Evolutionary conservation across 2,888 invertebrate species (phyloP), one percentile per base, ranked within the genome.

Genomic region (Seira sanloemensis): DNA sequence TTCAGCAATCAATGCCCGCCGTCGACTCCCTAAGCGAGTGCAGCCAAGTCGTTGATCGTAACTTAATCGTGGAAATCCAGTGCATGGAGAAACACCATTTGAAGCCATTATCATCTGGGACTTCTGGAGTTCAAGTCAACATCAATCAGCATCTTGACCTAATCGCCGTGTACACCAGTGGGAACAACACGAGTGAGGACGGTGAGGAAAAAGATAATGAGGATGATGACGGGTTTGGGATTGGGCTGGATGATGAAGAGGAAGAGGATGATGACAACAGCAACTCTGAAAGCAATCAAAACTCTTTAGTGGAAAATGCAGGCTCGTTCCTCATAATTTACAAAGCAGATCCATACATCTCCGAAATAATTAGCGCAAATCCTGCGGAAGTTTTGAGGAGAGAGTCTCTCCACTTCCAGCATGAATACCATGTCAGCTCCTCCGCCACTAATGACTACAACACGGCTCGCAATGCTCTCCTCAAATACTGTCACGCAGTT

Each of bases 1-100:
- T 94, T 91, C 94, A 94, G 90, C 93, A 94, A 91, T 94, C 94
- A 78, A 94, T 95, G 93, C 95, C 95, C 0, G 94, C 96, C 0
- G 91, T 97, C 18, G 94, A 94, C 89, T 96, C 96, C 0, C 92
- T 93, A 46, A 94, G 94, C 90, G 93, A 94, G 89, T 96, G 96
- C 89, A 92, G 94, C 87, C 92, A 96, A 50, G 93, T 94, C 0
- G 93, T 97, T 18, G 96, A 97, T 91, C 95, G 95, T 88, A 93
- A 94, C 89, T 92, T 96, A 5, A 95, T 96, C 91, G 94, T 94
- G 58, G 92, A 93, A 12, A 94, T 96, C 1, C 93, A 91, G 23
- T 97, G 97, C 90, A 92, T 92, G 37, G 97, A 97, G 90, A 92
- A 93, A 0, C 95, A 96, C 90, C 91, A 94, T 46, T 93, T 96